Percentiles rank a stretch among this genome's conserved stretches.
These are phyloP conservation scores for Lagenorhynchus albirostris DNA, from an alignment of 2,113 vertebrate genomes.

Conservation along the genomic window DNA sequence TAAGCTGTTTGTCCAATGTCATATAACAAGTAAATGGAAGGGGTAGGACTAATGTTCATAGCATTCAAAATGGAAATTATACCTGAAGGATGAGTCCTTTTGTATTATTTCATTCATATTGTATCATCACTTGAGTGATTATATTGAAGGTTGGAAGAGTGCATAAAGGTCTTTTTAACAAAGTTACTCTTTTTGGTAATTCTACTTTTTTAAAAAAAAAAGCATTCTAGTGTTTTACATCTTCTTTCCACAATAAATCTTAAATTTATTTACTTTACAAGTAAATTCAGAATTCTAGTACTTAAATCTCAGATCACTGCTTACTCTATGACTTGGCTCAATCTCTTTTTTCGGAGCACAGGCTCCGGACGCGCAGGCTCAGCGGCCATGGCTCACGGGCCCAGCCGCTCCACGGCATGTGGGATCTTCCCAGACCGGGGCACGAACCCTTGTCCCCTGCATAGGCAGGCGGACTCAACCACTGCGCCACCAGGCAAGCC, in stretches of 20 bases:
- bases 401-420: too few species aligned
- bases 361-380: too few species aligned
- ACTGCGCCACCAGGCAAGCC: too few species aligned
- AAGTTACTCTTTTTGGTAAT: neutral
- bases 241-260: slow-evolving; percentile 13
- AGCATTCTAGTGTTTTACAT: neutral
- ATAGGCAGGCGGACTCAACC: too few species aligned
- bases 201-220: neutral
- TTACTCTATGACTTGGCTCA: neutral
- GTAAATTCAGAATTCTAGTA: neutral
- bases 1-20: neutral
- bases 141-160: neutral
- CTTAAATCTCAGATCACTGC: neutral
- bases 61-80: neutral
- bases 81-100: neutral
- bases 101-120: neutral
- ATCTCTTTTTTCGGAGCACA: neutral
- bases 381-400: too few species aligned
- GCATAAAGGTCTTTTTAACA: neutral
- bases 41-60: neutral
- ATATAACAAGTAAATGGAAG: neutral
- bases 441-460: too few species aligned
- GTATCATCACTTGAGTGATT: neutral
- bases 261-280: neutral
- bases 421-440: too few species aligned